Evolutionary conservation across 2,113 vertebrate genomes (phyloP).

Genomic region (Bungarus multicinctus): DNA sequence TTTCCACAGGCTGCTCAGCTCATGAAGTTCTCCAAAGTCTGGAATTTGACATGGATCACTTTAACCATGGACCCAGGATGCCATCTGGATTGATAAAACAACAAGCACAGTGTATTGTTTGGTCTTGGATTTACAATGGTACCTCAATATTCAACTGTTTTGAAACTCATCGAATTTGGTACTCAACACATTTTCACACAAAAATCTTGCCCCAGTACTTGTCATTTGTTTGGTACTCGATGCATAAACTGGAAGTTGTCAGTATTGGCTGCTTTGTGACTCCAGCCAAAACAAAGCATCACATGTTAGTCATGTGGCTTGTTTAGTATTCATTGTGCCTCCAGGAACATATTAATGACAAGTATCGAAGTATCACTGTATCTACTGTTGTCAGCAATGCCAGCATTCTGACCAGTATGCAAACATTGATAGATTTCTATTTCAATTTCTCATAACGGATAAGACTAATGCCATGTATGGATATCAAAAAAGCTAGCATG

Average conservation of each 20-base stretch:
- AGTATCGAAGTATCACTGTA: neutral
- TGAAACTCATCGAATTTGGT: neutral
- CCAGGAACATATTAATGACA: neutral
- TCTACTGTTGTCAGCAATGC: neutral
- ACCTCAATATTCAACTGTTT: neutral
- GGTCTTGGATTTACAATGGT: neutral
- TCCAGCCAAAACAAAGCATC: neutral
- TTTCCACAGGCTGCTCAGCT: neutral
- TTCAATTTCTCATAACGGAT: neutral
- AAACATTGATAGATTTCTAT: neutral
- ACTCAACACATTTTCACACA: neutral
- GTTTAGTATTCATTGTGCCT: neutral
- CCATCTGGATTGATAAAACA: neutral
- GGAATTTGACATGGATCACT: neutral
- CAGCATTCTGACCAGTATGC: neutral
- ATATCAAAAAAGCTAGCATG: neutral
- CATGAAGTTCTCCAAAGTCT: neutral
- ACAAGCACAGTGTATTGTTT: neutral
- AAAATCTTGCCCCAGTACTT: neutral
- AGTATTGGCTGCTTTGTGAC: neutral
- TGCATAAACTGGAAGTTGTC: neutral
- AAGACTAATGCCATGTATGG: neutral
- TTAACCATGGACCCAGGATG: neutral
- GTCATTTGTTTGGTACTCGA: neutral
- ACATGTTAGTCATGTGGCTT: neutral